These are phyloP conservation scores for Odontocolon sp. DNA, from an alignment of 2,888 invertebrate genomes.

Conservation along the genomic window DNA sequence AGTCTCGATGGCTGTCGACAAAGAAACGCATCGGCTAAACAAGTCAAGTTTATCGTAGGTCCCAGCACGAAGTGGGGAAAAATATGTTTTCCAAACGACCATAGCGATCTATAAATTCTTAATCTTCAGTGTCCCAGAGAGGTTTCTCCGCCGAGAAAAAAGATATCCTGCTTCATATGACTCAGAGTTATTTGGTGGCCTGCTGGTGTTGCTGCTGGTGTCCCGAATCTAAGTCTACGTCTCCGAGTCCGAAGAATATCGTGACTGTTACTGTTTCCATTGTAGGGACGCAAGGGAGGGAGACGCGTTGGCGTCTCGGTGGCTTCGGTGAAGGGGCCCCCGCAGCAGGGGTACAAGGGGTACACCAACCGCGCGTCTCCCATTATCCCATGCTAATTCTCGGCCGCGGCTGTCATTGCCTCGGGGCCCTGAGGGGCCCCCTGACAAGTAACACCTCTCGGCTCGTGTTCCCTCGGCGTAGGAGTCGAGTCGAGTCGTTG, in stretches of 20 bases:
- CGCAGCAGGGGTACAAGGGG: slow-evolving; percentile 70
- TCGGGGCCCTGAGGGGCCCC: slow-evolving; percentile 66
- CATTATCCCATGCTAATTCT: slow-evolving; percentile 81
- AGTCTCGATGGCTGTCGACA: slow-evolving; percentile 6
- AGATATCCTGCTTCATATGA: not conserved
- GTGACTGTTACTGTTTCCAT: slow-evolving; percentile 39
- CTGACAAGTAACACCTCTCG: slow-evolving; percentile 81
- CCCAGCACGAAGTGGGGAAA: slow-evolving; percentile 35
- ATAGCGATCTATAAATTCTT: slow-evolving; percentile 40
- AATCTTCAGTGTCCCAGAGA: slow-evolving; percentile 17
- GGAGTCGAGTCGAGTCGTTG: slow-evolving; percentile 66
- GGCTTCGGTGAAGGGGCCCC: slow-evolving; percentile 69
- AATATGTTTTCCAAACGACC: slow-evolving; percentile 52
- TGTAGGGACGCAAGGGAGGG: slow-evolving; percentile 11
- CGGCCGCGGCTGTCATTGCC: slow-evolving; percentile 80
- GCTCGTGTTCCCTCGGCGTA: slow-evolving; percentile 73
- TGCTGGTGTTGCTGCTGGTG: too few relatives aligned
- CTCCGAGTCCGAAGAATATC: slow-evolving; percentile 33
- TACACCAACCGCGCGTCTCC: slow-evolving; percentile 73
- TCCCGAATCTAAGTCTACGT: slow-evolving; percentile 5
- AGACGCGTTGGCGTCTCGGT: slow-evolving; percentile 53
- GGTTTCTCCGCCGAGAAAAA: not conserved
- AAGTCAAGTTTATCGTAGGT: slow-evolving; percentile 44
- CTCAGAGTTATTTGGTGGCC: not conserved
- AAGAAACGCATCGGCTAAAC: slow-evolving; percentile 15